Evolutionary conservation across 2,797 vertebrate genomes (phyloP).

Genomic region (Rhadinocentrus ornatus): DNA sequence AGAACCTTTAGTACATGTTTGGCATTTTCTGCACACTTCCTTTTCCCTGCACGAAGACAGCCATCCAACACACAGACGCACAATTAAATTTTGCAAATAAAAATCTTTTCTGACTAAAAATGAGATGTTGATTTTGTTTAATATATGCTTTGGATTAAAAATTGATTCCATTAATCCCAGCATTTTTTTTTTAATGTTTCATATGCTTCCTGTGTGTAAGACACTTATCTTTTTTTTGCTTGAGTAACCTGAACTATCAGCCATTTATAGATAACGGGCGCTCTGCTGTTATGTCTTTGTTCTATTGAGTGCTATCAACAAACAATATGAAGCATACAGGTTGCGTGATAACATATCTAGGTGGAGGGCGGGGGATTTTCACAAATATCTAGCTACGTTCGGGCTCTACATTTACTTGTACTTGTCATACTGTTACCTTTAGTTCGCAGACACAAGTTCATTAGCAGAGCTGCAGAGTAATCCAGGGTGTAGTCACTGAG

Average conservation of each 20-base stretch:
- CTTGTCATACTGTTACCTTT: constrained; percentile 80
- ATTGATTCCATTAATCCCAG: neutral
- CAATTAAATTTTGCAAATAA: neutral
- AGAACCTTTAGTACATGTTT: constrained; percentile 91
- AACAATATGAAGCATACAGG: neutral
- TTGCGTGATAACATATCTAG: neutral
- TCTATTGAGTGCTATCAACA: neutral
- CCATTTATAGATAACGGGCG: neutral
- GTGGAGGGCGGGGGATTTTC: neutral
- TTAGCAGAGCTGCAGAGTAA: constrained; percentile 91
- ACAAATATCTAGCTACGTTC: neutral
- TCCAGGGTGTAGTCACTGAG: constrained; percentile 93
- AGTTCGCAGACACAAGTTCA: constrained; percentile 94
- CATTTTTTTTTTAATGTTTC: neutral
- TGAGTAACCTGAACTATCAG: neutral
- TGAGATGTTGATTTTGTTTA: neutral
- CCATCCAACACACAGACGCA: constrained; percentile 19
- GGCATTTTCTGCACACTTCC: constrained; percentile 88
- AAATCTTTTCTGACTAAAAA: neutral
- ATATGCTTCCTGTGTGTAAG: neutral
- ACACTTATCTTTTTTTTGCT: neutral
- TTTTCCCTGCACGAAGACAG: constrained; percentile 86
- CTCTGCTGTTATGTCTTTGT: neutral
- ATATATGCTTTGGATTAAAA: neutral
- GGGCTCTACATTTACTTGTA: neutral